Conservation (phyloP, 2,888 invertebrate genomes). For the Odontomyia ornata region DNA sequence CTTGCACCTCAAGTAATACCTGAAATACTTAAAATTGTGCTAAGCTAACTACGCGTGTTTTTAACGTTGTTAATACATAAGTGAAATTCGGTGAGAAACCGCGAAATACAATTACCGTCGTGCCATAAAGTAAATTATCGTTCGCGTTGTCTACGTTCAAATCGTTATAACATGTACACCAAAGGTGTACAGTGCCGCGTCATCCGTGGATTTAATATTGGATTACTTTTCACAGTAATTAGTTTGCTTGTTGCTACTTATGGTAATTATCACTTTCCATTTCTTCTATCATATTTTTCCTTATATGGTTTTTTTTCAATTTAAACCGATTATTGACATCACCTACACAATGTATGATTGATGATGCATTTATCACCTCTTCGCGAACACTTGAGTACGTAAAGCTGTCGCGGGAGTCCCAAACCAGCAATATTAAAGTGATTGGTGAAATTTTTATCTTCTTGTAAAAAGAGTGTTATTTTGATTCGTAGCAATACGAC, state of each 20-base stretch:
- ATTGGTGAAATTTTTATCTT: constrained; percentile 20
- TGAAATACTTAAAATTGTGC: not conserved
- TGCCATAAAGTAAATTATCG: not conserved
- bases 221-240: constrained; percentile 45
- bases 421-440: not conserved
- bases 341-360: not conserved
- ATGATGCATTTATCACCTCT: constrained; percentile 12
- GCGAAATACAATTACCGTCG: not conserved
- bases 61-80: not conserved
- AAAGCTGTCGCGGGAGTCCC: not conserved
- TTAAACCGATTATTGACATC: not conserved
- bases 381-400: not conserved
- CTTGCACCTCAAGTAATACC: not conserved
- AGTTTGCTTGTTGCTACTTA: constrained; percentile 43
- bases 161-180: constrained; percentile 3
- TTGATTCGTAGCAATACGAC: not conserved
- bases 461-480: not conserved
- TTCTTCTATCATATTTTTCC: constrained; percentile 8
- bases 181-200: not conserved
- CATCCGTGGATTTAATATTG: constrained; percentile 3
- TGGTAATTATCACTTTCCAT: constrained; percentile 49
- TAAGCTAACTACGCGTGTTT: not conserved
- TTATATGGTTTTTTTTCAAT: constrained; percentile 13
- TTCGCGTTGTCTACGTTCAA: not conserved
- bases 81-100: not conserved